Evolutionary conservation across 2,797 vertebrate genomes (phyloP).

Genomic region (Nasua narica): DNA sequence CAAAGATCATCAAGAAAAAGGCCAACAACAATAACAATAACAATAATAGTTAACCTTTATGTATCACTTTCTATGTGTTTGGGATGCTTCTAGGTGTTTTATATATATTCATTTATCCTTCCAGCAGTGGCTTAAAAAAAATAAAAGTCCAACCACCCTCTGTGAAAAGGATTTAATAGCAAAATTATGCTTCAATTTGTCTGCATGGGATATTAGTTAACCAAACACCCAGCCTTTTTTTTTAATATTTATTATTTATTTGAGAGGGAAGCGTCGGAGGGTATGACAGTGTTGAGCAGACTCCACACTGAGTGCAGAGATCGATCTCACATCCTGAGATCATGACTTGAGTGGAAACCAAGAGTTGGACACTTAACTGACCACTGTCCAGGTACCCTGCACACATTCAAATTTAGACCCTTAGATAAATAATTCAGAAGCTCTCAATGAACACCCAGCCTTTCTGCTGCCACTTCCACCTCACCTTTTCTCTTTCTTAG

Average conservation of each 20-base stretch:
- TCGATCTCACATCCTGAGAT: too few relatives aligned
- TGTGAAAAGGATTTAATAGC: neutral
- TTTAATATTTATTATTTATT: too few relatives aligned
- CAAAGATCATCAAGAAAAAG: neutral
- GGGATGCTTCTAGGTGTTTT: neutral
- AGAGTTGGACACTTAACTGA: too few relatives aligned
- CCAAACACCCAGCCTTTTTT: neutral
- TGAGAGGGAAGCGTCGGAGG: too few relatives aligned
- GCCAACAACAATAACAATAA: neutral
- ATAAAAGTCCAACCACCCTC: neutral
- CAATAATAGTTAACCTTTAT: neutral
- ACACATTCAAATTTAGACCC: too few relatives aligned
- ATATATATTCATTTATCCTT: neutral
- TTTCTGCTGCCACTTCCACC: neutral
- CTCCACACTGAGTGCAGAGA: too few relatives aligned
- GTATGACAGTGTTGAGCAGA: too few relatives aligned
- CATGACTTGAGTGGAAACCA: too few relatives aligned
- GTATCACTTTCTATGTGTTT: neutral
- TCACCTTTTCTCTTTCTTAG: neutral
- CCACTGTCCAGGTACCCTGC: too few relatives aligned
- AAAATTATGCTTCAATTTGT: neutral
- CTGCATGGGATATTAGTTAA: neutral
- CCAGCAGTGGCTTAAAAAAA: neutral
- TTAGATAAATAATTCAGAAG: too few relatives aligned
- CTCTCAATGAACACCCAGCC: neutral